Conservation (phyloP, 2,797 vertebrate genomes). For the Thamnophis elegans region DNA sequence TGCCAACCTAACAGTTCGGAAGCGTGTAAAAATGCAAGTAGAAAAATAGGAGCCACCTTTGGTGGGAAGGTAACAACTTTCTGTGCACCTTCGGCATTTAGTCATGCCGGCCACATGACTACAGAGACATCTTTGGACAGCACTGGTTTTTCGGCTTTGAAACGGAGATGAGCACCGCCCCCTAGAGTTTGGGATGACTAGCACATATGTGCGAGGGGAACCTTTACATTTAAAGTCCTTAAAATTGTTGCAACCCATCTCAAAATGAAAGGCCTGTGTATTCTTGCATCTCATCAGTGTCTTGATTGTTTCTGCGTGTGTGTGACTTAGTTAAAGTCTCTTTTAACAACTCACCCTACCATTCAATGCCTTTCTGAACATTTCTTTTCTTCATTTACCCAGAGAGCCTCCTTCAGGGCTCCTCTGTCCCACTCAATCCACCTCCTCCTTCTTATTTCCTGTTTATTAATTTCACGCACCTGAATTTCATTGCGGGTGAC, state of each 20-base stretch:
- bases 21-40: no score
- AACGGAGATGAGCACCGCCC: no score
- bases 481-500: background rate
- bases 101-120: no score
- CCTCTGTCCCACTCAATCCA: background rate
- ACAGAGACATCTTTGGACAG: no score
- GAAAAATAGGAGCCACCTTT: no score
- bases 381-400: constrained; percentile 9
- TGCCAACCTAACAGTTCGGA: no score
- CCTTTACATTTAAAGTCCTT: constrained; percentile 39
- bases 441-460: background rate
- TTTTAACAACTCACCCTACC: constrained; percentile 48
- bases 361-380: constrained; percentile 42
- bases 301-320: background rate
- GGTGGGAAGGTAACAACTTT: no score
- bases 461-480: background rate
- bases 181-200: no score
- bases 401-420: background rate
- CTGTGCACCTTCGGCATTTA: no score
- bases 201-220: no score
- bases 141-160: no score
- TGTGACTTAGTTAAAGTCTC: constrained; percentile 21
- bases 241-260: constrained; percentile 39
- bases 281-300: constrained; percentile 34
- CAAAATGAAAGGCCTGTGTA: background rate